phyloP scores from a whole-genome alignment of 2,113 vertebrate genomes.

The Crotalus tigris region DNA sequence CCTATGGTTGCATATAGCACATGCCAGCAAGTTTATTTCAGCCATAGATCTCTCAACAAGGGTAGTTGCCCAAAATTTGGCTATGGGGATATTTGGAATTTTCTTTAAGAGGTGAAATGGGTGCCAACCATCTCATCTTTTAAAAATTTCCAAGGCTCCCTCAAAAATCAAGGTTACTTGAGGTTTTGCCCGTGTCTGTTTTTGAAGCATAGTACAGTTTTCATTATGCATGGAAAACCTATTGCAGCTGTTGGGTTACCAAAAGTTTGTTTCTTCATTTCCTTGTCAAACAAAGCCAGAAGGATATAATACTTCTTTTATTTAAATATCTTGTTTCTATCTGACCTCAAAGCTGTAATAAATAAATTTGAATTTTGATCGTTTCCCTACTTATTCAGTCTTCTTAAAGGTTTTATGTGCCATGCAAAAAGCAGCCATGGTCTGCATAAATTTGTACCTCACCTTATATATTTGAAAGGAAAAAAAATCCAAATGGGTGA shows the following conservation, averaged over 20 bases:
- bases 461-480: neutral
- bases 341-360: neutral
- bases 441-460: neutral
- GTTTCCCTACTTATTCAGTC: neutral
- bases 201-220: neutral
- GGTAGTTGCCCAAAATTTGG: neutral
- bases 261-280: neutral
- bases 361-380: neutral
- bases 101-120: neutral
- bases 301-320: neutral
- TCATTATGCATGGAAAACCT: neutral
- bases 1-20: neutral
- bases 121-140: neutral
- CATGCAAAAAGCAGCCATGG: neutral
- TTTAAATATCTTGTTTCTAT: neutral
- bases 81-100: neutral
- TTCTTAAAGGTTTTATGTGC: neutral
- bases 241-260: neutral
- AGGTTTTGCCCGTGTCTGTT: neutral
- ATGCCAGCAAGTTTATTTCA: neutral
- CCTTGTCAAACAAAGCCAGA: neutral
- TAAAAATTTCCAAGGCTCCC: neutral
- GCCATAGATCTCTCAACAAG: neutral
- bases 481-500: constrained; percentile 44
- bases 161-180: neutral